phyloP scores from a whole-genome alignment of 2,797 vertebrate species.

The Ibycter americanus region DNA sequence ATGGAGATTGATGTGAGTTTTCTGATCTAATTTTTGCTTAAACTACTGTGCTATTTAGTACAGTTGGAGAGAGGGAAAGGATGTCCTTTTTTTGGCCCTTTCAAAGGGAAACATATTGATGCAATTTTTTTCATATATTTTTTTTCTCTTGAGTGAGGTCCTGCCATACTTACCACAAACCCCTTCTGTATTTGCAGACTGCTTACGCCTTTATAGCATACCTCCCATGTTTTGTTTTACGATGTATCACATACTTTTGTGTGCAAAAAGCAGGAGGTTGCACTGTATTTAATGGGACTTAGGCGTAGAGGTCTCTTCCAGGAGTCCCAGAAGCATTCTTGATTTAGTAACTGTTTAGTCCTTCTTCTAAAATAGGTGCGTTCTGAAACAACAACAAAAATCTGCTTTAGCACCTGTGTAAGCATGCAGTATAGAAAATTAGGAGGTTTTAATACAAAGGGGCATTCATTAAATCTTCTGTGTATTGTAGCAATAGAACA shows the following conservation, averaged over 20 bases:
- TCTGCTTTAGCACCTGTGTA: background rate
- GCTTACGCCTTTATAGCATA: background rate
- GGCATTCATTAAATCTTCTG: background rate
- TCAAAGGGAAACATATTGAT: background rate
- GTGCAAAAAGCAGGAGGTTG: background rate
- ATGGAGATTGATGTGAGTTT: background rate
- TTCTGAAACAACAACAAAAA: background rate
- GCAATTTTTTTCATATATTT: background rate
- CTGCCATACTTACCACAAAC: background rate
- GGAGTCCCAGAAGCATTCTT: background rate
- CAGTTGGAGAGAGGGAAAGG: background rate
- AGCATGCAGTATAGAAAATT: background rate
- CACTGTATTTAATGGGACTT: background rate
- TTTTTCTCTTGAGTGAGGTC: background rate
- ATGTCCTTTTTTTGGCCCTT: background rate
- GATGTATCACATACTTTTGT: fast-evolving
- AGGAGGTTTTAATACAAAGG: background rate
- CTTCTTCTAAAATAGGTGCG: background rate
- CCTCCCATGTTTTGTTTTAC: background rate
- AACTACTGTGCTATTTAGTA: background rate
- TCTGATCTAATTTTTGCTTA: background rate
- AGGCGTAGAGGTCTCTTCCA: background rate
- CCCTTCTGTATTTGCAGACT: background rate
- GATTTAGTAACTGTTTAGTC: background rate
- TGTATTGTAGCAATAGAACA: background rate